These are phyloP conservation scores for Nematolebias whitei DNA, from an alignment of 2,113 vertebrate genomes.

Conservation along the genomic window DNA sequence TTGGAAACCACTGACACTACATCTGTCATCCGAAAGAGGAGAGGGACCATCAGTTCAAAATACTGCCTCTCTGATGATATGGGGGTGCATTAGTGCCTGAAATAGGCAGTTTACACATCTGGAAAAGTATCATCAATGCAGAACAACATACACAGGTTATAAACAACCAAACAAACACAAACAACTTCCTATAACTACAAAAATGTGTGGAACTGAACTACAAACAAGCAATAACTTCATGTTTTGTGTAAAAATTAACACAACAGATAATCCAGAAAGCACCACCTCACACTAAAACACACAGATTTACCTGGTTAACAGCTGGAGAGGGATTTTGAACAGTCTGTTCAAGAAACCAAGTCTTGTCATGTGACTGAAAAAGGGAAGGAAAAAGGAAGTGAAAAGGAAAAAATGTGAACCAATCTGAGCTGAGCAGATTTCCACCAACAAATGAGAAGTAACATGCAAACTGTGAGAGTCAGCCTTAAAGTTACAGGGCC, in stretches of 20 bases:
- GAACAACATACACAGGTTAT: no score
- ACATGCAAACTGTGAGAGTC: not conserved
- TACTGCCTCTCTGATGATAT: no score
- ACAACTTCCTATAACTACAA: no score
- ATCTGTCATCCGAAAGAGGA: no score
- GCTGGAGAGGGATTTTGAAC: not conserved
- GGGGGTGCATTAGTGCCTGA: no score
- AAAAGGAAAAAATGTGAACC: conserved; percentile 19
- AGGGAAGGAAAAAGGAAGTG: conserved; percentile 3
- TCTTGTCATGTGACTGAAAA: conserved; percentile 45
- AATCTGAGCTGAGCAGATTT: conserved; percentile 1
- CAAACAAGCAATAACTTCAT: not conserved
- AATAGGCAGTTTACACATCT: no score
- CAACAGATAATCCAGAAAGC: not conserved
- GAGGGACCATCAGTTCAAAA: no score
- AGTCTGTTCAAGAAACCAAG: not conserved
- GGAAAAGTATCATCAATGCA: no score
- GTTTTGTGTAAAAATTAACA: not conserved
- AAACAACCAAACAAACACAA: no score
- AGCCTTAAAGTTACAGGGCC: conserved; percentile 64
- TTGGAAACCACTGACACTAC: no score
- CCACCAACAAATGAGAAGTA: conserved; percentile 35
- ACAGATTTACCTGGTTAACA: conserved; percentile 37
- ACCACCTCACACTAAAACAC: not conserved
- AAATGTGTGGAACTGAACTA: no score